Base-by-base conservation (phyloP, 2,888 invertebrate genomes). In the Hirtodrosophila cameraria region DNA sequence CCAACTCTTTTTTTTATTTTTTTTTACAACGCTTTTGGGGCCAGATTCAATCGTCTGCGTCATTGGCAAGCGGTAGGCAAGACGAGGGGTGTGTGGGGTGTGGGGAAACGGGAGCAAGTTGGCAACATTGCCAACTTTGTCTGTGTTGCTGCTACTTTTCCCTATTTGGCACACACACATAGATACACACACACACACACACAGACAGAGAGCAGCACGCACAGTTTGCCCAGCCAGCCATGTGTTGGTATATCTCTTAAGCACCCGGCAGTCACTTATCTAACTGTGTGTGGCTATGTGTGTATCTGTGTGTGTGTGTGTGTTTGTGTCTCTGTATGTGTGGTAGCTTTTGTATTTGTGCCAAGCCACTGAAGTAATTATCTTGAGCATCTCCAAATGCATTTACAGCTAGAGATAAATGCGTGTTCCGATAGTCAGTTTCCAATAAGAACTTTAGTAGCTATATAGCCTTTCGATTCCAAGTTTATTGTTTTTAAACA, bases 301-400 rank as follows among this genome's bases (percentile, higher is more conserved):
- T 33, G n/a, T 35, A n/a, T 33, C n/a, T 28, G 12, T 33, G 23
- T 38, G 25, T 25, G 16, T 35, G 11, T 45, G 28, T 45, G 27
- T 30, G 9, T 23, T 5, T 38, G n/a, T 38, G 7, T 41, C 6
- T 28, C 8, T 39, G 13, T 33, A 33, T 38, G 41, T 50, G 33
- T 52, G 46, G 23, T 18, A 38, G 35, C 59, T 25, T 52, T 49
- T 63, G 59, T 58, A 41, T 71, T 58, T 79, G 61, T 41, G 66
- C 46, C 83, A 64, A 79, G 63, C 80, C 74, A 69, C 79, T 82
- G 87, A 86, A 79, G 87, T 84, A 85, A 82, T 82, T 79, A 70
- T 85, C 76, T 65, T 75, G 64, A 85, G 64, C 80, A 59, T 64
- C 64, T 61, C 35, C 61, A 75, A 86, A 75, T 82, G 86, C 86